Conservation (phyloP, 2,113 vertebrate species). For the Crotophaga sulcirostris region DNA sequence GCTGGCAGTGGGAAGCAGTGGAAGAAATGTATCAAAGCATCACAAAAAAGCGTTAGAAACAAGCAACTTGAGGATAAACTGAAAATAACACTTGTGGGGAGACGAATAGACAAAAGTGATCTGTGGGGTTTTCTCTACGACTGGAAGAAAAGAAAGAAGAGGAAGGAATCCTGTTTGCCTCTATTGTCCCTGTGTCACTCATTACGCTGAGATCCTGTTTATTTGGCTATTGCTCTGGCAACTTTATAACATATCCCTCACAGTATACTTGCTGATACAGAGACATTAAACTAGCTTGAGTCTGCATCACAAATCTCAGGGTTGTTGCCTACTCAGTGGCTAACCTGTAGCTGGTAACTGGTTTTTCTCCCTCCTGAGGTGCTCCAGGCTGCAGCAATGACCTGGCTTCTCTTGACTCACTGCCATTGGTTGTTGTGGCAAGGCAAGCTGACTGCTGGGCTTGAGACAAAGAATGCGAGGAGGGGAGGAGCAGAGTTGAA, state of each 20-base stretch:
- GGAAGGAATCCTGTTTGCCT: background rate
- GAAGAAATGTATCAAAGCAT: background rate
- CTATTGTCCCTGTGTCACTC: background rate
- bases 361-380: background rate
- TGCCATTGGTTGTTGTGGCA: rapidly evolving
- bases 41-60: background rate
- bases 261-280: background rate
- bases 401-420: background rate
- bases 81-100: background rate
- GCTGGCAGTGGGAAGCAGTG: background rate
- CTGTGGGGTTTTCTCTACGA: background rate
- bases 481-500: background rate
- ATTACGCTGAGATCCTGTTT: background rate
- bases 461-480: background rate
- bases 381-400: background rate
- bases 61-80: background rate
- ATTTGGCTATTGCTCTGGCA: background rate
- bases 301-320: background rate
- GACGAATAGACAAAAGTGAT: background rate
- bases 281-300: background rate
- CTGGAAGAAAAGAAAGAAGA: background rate
- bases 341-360: background rate
- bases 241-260: background rate
- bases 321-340: background rate
- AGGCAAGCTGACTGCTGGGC: rapidly evolving